phyloP scores from a whole-genome alignment of 37 sponge, comb jelly and placozoan genomes.

The Beroe ovata region DNA sequence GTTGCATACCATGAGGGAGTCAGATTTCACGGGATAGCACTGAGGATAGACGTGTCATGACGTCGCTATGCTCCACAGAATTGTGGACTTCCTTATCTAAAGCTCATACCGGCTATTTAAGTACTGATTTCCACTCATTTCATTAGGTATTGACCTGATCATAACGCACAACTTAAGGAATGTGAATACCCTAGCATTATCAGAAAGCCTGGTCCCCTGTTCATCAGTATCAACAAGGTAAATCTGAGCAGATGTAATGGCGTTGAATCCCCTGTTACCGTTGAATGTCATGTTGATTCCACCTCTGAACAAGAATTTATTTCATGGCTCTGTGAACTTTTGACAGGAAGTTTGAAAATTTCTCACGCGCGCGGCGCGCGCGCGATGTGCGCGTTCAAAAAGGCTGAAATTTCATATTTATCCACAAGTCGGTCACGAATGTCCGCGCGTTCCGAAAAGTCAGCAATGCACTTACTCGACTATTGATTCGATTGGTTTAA shows the following conservation, averaged over 20 bases:
- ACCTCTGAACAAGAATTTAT: background rate
- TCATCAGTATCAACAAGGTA: background rate
- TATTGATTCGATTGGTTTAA: constrained; percentile 13
- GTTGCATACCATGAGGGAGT: background rate
- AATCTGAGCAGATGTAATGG: constrained; percentile 40
- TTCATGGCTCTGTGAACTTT: too few relatives aligned
- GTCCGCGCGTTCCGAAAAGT: constrained; percentile 30
- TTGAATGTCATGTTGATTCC: constrained; percentile 14
- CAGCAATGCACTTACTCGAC: constrained; percentile 3
- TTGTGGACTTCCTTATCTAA: too few relatives aligned
- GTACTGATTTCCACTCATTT: too few relatives aligned
- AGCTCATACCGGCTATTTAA: too few relatives aligned
- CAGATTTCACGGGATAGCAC: background rate
- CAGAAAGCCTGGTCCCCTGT: background rate
- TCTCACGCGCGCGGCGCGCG: constrained; percentile 24
- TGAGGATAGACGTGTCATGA: too few relatives aligned
- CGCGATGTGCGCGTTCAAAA: background rate
- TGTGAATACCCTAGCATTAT: background rate
- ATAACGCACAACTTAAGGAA: too few relatives aligned
- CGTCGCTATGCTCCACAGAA: too few relatives aligned
- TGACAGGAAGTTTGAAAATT: background rate
- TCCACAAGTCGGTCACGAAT: background rate
- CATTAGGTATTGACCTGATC: too few relatives aligned
- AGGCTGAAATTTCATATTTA: constrained; percentile 14
- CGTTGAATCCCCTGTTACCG: constrained; percentile 6